phyloP scores from a whole-genome alignment of 2,113 vertebrate species.

The Rhodinocichla rosea region DNA sequence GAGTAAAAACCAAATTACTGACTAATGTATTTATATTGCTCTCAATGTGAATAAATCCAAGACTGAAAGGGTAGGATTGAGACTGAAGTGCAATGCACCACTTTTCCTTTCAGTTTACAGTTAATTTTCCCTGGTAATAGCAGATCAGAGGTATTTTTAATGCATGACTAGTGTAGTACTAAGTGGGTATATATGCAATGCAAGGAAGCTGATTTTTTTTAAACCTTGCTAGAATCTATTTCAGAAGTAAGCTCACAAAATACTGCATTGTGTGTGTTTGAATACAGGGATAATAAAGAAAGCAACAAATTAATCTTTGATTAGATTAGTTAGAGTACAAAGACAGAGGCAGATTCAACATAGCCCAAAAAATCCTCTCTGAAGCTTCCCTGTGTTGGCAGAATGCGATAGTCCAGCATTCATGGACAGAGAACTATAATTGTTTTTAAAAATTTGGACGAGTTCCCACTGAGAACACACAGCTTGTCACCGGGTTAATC shows the following conservation, averaged over 20 bases:
- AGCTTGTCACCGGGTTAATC: neutral
- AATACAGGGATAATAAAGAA: neutral
- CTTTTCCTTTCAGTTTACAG: neutral
- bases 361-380: neutral
- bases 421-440: neutral
- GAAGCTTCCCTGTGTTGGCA: neutral
- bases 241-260: constrained; percentile 14
- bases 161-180: neutral
- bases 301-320: constrained; percentile 1
- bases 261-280: neutral
- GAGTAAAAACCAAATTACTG: neutral
- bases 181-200: neutral
- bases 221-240: neutral
- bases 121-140: neutral
- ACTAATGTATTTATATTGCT: neutral
- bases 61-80: neutral
- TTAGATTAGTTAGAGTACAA: neutral
- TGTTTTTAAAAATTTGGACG: neutral
- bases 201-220: neutral
- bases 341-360: neutral
- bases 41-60: neutral
- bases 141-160: constrained; percentile 13
- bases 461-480: neutral
- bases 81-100: neutral
- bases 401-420: neutral